Base-by-base conservation (phyloP, 2,797 vertebrate genomes). In the Adelosebastes latens region DNA sequence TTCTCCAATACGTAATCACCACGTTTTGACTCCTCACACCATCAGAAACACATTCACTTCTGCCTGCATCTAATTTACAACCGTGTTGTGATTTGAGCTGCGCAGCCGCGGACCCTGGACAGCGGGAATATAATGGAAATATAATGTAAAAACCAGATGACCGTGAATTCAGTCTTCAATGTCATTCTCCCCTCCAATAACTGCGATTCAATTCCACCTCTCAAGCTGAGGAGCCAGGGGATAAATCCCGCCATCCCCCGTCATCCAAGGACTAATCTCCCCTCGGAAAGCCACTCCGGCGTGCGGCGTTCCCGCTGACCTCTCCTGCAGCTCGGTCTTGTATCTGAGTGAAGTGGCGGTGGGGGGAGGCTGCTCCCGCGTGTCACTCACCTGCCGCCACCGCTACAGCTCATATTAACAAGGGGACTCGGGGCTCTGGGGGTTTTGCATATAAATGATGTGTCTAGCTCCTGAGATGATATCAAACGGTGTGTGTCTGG, bases 361-460 rank as follows among this genome's bases (percentile, higher is more conserved):
- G 32, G 55, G 36, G 27, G 58, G 14, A 25, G 67, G 60, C 61
- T 36, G 75, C 73, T 84, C 61, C 72, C 5, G 61, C 31, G n/a
- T 90, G 89, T 92, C 89, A 90, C 85, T 93, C 92, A 91, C 85
- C 89, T 90, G 88, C 83, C 62, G 55, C 80, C 80, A 58, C 70
- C 12, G 60, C 82, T 82, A 77, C 85, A 80, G 88, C 89, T 92
- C 88, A 84, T 85, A 89, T 91, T 91, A 92, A 91, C 92, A 89
- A 93, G 90, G 89, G 83, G 88, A 82, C 75, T 79, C 31, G 8
- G 86, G 87, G 88, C 87, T 92, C 82, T 8, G 73, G 89, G 86
- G 88, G 80, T 84, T 91, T 94, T 94, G 94, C 94, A 93, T 95
- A 94, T 94, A 94, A 94, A 95, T 95, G 75, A 91, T 87, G 82